Evolutionary conservation across 2,797 vertebrate genomes (phyloP), one percentile per base, ranked within the genome.

Genomic region (Acrocephalus scirpaceus): DNA sequence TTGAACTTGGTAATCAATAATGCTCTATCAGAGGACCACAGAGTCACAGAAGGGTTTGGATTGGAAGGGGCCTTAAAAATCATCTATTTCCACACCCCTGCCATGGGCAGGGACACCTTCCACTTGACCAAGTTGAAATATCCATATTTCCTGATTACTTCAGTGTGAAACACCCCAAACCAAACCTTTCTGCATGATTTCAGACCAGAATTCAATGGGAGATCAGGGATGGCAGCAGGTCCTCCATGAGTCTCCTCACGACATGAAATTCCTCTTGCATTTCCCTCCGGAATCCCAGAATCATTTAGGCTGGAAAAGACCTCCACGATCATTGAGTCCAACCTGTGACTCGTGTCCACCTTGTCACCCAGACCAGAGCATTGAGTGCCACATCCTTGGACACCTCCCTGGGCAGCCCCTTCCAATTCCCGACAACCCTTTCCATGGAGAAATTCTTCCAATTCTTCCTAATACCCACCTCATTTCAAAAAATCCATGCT

Each of bases 11-110:
- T 42, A 40, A 44, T 62, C 47, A 57, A 1, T 61, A 71, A 36
- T 11, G 7, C 3, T 2, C 6, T 20, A 4, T 25, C 19, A 38
- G 9, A 29, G 27, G 12, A 25, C 19, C 16, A 15, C 0, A 2
- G 56, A 36, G 13, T 23, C 20, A 34, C 2, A 4, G 56, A 10
- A 75, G 2, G 16, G 9, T 50, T 82, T 75, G 30, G 7, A 4
- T 3, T 50, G 70, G 42, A 16, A 61, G 22, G 7, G 13, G 16
- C 20, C 1, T 32, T 27, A 10, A 42, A 61, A 15, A 16, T 36
- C 2, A 23, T 36, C 11, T 13, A 10, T 36, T 75, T 61, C 16
- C 30, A n/a, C 5, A 5, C 0, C 40, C 7, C 14, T 73, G 53
- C 40, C 25, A 34, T 11, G 25, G 30, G 11, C 12, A 61, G 40